Evolutionary conservation across 2,888 invertebrate genomes (phyloP).

Genomic region (Nymphalis urticae): DNA sequence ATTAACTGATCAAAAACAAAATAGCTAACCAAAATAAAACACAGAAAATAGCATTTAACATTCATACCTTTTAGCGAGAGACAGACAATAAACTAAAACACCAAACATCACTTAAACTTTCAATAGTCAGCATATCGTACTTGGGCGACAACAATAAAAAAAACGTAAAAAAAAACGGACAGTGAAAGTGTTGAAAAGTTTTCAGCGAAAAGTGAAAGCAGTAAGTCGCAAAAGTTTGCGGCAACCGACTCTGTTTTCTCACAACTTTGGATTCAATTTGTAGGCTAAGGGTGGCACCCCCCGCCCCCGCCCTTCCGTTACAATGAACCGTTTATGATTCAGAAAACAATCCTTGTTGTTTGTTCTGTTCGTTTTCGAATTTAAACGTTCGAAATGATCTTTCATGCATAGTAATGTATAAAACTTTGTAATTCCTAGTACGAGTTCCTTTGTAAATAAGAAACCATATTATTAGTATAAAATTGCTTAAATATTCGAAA

Average conservation of each 20-base stretch:
- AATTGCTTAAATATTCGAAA: no score
- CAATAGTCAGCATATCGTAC: slow-evolving; percentile 34
- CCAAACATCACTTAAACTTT: slow-evolving; percentile 36
- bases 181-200: slow-evolving; percentile 74
- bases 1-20: no score
- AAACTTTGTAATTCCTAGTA: neutral
- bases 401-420: slow-evolving; percentile 16
- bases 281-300: slow-evolving; percentile 50
- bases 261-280: slow-evolving; percentile 73
- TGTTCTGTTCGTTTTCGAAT: slow-evolving; percentile 26
- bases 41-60: neutral
- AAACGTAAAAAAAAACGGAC: slow-evolving; percentile 47
- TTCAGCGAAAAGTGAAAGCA: slow-evolving; percentile 70
- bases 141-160: slow-evolving; percentile 31
- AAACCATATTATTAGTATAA: no score
- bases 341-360: slow-evolving; percentile 43
- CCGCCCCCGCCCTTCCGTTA: slow-evolving; percentile 44
- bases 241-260: slow-evolving; percentile 69
- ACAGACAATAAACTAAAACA: slow-evolving; percentile 33
- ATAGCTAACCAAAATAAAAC: neutral
- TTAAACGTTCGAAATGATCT: slow-evolving; percentile 23
- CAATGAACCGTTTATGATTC: slow-evolving; percentile 54
- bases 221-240: slow-evolving; percentile 65
- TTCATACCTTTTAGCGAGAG: slow-evolving; percentile 3
- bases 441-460: no score